Evolutionary conservation across 2,888 invertebrate genomes (phyloP), one percentile per base, ranked within the genome.

Genomic region (Apamea sordens): DNA sequence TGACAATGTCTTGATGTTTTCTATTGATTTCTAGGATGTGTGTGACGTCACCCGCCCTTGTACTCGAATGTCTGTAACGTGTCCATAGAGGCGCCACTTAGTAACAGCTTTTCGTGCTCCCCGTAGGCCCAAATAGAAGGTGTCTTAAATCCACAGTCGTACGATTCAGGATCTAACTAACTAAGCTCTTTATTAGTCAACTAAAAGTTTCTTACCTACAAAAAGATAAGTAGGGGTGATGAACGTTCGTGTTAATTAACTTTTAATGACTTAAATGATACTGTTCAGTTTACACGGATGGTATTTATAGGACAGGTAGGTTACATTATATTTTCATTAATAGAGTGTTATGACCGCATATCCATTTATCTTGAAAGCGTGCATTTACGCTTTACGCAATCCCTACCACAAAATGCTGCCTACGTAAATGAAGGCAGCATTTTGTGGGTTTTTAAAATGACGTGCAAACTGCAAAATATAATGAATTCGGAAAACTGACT

Each of bases 31-130:
- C 44, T 59, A 76, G 59, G 67, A 71, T 72, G 53, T 41, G 75
- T 74, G 36, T 89, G 79, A 82, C 85, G 82, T 82, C 79, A 84
- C n/a, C 72, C 70, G 41, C n/a, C 28, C 70, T 73, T 72, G 74
- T 73, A 50, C 64, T 47, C 36, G 50, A 65, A 67, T 75, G 70
- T 68, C 67, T 72, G 18, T 50, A 76, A 67, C 47, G 71, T 69
- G 36, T 68, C 64, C 84, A 74, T 67, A 47, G 21, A 44, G 71
- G 65, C 69, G 76, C 73, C 85, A 68, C 82, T 87, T 75, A 68
- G 73, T 65, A 76, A 82, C 71, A 76, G 65, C 28, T 77, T 83
- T 79, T 72, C 73, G 76, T 71, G 70, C 67, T 77, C 63, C 36
- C 64, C 32, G 13, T 68, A 76, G 50, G 41, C 61, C 63, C 64